Evolutionary conservation across 2,113 vertebrate species (phyloP), one percentile per base, ranked within the genome.

Genomic region (Scortum barcoo): DNA sequence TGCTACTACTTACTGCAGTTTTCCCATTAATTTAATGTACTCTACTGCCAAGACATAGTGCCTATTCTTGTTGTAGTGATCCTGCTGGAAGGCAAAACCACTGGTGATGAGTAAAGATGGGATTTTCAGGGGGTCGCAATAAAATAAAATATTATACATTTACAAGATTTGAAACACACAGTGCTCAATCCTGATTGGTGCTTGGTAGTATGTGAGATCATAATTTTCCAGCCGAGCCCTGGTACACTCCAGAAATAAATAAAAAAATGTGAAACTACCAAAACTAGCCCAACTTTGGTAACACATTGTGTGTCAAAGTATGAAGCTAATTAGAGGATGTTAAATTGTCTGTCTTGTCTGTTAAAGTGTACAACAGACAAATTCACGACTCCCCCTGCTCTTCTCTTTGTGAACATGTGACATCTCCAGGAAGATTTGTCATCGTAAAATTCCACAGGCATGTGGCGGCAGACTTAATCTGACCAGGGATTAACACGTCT

Each of bases 401-500:
- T 26, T 73, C 58, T 68, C 61, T 76, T 1, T 26, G 42, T 67
- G 50, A 76, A 82, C 77, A 88, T 73, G 86, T 87, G 79, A 88
- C 72, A 56, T 74, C 4, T 74, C 50, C 42, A 66, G 74, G 76
- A 75, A 73, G 81, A 76, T 75, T 53, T 38, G 51, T 85, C 78
- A 79, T 72, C 60, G 67, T 54, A 33, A 87, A 86, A 68, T 20
- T 77, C 78, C 57, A 51, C 79, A 70, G 72, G 40, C 83, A 86
- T 89, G 86, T 86, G 84, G 75, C 16, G 19, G 71, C 12, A 72
- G 83, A 85, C 68, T 33, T 90, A 93, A 92, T 89, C 89, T 84
- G 79, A 81, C 67, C 40, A 3, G 82, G 87, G 92, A 91, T 93
- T 92, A 92, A 17, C 40, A 19, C 0, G 83, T 85, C n/a, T 91